These are phyloP conservation scores for Pogonomyrmex barbatus DNA, from an alignment of 1,140 invertebrate genomes.

Conservation along the genomic window DNA sequence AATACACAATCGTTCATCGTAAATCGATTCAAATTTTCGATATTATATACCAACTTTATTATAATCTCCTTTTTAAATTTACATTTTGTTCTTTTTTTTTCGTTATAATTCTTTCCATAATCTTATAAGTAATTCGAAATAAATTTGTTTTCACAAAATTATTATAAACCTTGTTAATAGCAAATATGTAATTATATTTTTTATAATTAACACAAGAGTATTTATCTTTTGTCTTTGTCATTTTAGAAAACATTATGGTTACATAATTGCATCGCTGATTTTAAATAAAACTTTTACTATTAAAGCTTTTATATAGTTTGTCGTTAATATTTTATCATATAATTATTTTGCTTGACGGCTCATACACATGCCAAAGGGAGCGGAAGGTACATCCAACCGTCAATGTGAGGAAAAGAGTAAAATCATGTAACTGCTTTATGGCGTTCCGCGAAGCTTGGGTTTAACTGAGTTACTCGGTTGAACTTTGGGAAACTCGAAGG, in stretches of 20 bases:
- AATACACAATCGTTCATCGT: conserved; percentile 42
- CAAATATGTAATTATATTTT: neutral
- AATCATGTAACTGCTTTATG: conserved; percentile 66
- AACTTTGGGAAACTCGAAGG: conserved; percentile 64
- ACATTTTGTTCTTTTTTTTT: neutral
- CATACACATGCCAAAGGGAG: conserved; percentile 48
- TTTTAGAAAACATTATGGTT: neutral
- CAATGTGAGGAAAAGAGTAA: conserved; percentile 59
- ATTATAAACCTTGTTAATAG: neutral
- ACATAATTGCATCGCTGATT: neutral
- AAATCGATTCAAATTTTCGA: conserved; percentile 66
- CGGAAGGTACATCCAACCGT: conserved; percentile 43
- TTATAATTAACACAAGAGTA: neutral
- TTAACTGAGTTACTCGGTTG: conserved; percentile 54
- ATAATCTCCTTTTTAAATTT: neutral
- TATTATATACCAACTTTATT: neutral
- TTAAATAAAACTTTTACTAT: conserved; percentile 14
- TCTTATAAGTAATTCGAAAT: neutral
- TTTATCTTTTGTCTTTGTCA: neutral
- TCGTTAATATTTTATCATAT: conserved; percentile 33
- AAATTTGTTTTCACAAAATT: neutral
- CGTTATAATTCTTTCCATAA: neutral
- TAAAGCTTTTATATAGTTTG: conserved; percentile 14
- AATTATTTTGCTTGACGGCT: conserved; percentile 49
- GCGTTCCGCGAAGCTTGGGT: conserved; percentile 55